A percentile compares a stretch with the other conserved stretches of the same genome.
phyloP scores from a whole-genome alignment of 2,888 invertebrate genomes.

The Pardosa pseudoannulata region DNA sequence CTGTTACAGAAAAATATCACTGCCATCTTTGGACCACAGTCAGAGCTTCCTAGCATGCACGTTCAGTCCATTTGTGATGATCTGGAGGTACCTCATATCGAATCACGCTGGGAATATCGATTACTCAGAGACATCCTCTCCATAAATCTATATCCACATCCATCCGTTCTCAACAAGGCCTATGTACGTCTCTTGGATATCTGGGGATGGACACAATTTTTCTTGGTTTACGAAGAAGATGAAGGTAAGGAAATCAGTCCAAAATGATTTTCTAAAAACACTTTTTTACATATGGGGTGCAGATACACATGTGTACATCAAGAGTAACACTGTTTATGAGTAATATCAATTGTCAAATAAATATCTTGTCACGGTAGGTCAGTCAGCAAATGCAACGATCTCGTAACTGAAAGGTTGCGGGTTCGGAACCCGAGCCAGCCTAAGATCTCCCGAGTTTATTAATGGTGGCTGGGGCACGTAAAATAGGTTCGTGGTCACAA shows the following conservation, averaged over 20 bases:
- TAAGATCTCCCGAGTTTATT: no score
- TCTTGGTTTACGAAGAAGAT: constrained; percentile 91
- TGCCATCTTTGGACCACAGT: constrained; percentile 90
- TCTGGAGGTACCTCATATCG: constrained; percentile 90
- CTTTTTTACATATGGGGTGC: no score
- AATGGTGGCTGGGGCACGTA: no score
- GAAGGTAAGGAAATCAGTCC: constrained; percentile 83
- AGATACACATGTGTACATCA: no score
- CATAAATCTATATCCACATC: constrained; percentile 88
- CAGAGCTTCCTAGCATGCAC: constrained; percentile 84
- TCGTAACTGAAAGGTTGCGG: no score
- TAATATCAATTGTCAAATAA: no score
- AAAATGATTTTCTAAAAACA: no score
- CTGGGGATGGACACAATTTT: constrained; percentile 89
- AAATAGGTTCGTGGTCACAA: no score
- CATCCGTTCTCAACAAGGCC: constrained; percentile 79
- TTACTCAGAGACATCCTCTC: constrained; percentile 87
- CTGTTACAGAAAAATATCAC: constrained; percentile 86
- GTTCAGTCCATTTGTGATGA: constrained; percentile 90
- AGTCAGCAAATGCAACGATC: no score
- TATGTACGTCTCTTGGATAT: constrained; percentile 85
- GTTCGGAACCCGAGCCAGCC: no score
- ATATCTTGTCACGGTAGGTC: no score
- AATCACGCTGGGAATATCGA: constrained; percentile 88
- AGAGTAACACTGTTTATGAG: no score